Percentiles rank a stretch among this genome's conserved stretches.
Conservation (phyloP, 64 coral and sea anemone genomes). For the Montipora cactus region DNA sequence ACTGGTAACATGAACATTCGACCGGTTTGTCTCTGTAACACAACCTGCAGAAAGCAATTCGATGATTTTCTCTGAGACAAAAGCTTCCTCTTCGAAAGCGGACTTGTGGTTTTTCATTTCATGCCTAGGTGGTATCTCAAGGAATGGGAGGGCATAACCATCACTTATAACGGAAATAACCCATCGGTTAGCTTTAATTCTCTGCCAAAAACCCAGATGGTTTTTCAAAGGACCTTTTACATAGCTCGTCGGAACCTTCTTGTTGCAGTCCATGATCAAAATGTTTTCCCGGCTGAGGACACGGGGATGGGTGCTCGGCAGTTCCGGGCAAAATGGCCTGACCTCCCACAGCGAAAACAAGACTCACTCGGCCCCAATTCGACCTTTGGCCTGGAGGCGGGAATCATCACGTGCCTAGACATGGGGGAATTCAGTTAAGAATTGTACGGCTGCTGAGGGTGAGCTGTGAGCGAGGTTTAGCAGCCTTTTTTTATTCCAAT, state of each 20-base stretch:
- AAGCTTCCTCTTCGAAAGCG: background rate
- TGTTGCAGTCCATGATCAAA: too few relatives aligned
- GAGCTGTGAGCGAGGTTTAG: background rate
- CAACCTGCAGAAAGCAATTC: background rate
- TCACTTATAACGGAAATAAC: background rate
- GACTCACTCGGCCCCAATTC: background rate
- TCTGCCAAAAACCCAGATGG: slow-evolving; percentile 3
- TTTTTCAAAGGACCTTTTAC: slow-evolving; percentile 15
- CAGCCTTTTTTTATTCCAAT: slow-evolving; percentile 1
- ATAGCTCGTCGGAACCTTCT: background rate
- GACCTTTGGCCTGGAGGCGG: background rate
- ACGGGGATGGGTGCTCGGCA: background rate
- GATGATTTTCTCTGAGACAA: background rate
- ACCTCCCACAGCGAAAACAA: background rate
- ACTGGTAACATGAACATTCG: background rate
- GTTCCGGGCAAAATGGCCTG: background rate
- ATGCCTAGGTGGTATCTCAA: background rate
- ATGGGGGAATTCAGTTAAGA: background rate
- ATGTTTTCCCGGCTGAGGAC: background rate
- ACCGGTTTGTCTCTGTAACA: background rate
- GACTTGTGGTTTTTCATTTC: slow-evolving; percentile 6
- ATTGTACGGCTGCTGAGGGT: background rate
- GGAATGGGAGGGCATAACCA: background rate
- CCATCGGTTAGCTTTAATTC: slow-evolving; percentile 6
- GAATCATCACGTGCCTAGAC: background rate